These are phyloP conservation scores for Mellivora capensis DNA, from an alignment of 2,113 vertebrate species.

Conservation along the genomic window DNA sequence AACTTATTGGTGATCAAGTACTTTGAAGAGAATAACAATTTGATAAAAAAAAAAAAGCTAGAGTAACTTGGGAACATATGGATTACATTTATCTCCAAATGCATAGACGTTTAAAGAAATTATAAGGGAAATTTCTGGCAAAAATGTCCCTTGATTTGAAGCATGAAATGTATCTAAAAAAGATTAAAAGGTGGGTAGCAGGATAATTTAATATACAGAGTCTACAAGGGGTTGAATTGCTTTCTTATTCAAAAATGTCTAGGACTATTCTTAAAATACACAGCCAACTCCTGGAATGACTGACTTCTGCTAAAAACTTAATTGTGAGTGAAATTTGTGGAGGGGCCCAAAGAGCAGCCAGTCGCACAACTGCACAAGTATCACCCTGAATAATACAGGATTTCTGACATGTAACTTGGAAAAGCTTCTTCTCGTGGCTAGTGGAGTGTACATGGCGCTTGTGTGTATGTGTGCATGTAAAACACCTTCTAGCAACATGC, in stretches of 20 bases:
- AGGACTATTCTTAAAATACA: background rate
- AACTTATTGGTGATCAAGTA: too few relatives aligned
- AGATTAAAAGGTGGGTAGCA: background rate
- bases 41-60: conserved; percentile 17
- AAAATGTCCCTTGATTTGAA: conserved; percentile 33
- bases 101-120: conserved; percentile 11
- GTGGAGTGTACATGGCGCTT: background rate
- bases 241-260: conserved; percentile 34
- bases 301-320: background rate
- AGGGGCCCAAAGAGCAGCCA: background rate
- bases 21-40: too few relatives aligned
- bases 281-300: background rate
- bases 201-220: background rate
- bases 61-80: conserved; percentile 39
- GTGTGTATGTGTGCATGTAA: background rate
- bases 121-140: conserved; percentile 44
- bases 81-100: conserved; percentile 38
- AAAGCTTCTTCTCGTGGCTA: background rate
- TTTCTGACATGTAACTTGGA: background rate
- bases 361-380: background rate
- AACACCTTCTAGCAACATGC: background rate
- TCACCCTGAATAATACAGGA: background rate
- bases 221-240: background rate
- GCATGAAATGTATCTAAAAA: conserved; percentile 39
- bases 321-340: background rate